Conservation (phyloP, 2,888 invertebrate species). For the Adineta ricciae region DNA sequence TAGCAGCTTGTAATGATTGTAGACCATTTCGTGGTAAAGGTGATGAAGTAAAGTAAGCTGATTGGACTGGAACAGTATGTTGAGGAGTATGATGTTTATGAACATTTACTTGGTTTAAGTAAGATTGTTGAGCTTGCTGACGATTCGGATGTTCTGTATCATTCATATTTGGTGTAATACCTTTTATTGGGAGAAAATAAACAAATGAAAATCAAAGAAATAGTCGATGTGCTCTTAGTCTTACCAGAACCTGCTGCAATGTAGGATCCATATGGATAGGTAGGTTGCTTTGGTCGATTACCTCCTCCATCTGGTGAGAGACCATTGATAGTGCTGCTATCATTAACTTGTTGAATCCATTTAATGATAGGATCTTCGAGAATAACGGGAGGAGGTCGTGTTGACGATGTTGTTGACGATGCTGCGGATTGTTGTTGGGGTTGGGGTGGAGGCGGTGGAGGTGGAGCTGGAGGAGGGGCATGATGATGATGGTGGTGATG, state of each 20-base stretch:
- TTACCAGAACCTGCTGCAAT: background rate
- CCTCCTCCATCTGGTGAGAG: background rate
- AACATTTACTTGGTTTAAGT: background rate
- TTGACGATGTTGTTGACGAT: background rate
- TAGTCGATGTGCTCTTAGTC: background rate
- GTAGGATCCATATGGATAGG: background rate
- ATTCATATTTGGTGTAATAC: background rate
- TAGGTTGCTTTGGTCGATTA: background rate
- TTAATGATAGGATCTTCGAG: background rate
- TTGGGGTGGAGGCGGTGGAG: background rate
- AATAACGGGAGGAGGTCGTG: background rate
- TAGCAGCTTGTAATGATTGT: background rate
- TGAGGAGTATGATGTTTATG: background rate
- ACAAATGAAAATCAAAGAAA: background rate
- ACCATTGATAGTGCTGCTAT: background rate
- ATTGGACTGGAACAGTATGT: background rate
- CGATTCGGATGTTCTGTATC: background rate
- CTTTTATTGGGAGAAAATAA: background rate
- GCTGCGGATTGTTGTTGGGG: background rate
- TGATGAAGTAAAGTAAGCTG: background rate
- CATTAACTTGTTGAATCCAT: constrained; percentile 13
- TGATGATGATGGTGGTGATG: background rate
- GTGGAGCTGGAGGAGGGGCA: background rate
- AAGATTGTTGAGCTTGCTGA: background rate
- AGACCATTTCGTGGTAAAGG: background rate